Evolutionary conservation across 1,140 invertebrate genomes (phyloP), one percentile per base, ranked within the genome.

Genomic region (Drosophila arizonae): DNA sequence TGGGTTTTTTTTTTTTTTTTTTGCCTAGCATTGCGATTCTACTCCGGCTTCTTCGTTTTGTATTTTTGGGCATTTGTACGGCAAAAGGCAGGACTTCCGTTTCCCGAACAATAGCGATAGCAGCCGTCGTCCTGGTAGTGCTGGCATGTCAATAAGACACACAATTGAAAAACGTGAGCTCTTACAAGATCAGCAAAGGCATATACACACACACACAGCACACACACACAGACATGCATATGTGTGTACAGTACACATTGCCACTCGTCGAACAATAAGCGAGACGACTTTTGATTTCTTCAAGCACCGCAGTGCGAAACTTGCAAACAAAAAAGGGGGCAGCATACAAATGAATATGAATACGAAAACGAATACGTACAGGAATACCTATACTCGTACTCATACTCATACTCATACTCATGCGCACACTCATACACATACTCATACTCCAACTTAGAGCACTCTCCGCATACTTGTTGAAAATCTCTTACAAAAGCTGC

Each of bases 251-350:
- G 74, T 58, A 24, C 21, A 28, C 17, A 15, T 45, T 36, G 26
- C 71, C 78, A 87, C 82, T 87, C 68, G 76, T 64, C 50, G 67
- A 87, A 86, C 81, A 86, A 88, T 62, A 36, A 10, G 60, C 26
- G 46, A 41, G 72, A 81, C 79, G 76, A 88, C 79, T 88, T 87
- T 82, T 87, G 82, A 81, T 81, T 87, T 55, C 82, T 79, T 81
- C 58, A 73, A 79, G 79, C 64, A 54, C 15, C 62, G 51, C 39
- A 57, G 41, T 15, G 21, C 41, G 26, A 46, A 74, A 88, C 76
- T 88, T 87, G 77, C 61, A 36, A 69, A 24, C 15, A 36, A 60
- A 51, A 74, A 62, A 56, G 51, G 41, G 56, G 41, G 56, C 63
- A 65, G 28, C 26, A 60, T 41, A 71, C 52, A 57, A 72, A 55